These are phyloP conservation scores for Muntiacus reevesi DNA, from an alignment of 2,113 vertebrate species.

Conservation along the genomic window DNA sequence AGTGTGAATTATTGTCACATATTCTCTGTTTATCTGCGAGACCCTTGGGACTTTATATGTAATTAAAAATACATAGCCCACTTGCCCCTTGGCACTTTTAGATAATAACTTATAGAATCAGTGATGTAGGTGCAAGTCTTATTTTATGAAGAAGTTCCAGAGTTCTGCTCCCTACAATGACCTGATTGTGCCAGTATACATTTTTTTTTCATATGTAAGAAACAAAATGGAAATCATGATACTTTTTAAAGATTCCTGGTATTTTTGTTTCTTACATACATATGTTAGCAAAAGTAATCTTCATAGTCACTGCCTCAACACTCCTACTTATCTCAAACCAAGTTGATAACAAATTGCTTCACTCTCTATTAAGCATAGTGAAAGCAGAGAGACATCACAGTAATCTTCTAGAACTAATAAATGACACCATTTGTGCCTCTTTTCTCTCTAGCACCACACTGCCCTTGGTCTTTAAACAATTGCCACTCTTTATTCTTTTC, in stretches of 20 bases:
- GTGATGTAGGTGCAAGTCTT: neutral
- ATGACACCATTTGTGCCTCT: constrained; percentile 40
- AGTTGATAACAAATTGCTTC: constrained; percentile 54
- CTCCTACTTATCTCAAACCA: neutral
- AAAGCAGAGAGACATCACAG: constrained; percentile 16
- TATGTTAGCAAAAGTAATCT: constrained; percentile 8
- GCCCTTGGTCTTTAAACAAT: constrained; percentile 44
- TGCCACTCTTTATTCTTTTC: constrained; percentile 33
- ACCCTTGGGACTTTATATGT: neutral
- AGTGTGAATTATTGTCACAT: neutral
- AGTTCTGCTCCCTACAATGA: neutral
- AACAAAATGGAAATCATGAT: neutral
- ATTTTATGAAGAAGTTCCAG: neutral
- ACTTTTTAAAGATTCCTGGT: neutral
- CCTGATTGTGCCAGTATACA: neutral
- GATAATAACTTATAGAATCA: neutral
- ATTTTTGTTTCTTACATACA: neutral
- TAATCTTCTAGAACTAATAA: constrained; percentile 61
- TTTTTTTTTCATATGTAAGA: neutral
- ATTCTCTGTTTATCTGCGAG: neutral
- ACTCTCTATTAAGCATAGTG: constrained; percentile 54
- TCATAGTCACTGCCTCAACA: neutral
- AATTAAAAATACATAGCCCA: neutral
- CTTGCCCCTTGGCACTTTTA: neutral
- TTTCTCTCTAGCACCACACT: neutral